Conservation (phyloP, 2,888 invertebrate species). For the Athetis lepigone region DNA sequence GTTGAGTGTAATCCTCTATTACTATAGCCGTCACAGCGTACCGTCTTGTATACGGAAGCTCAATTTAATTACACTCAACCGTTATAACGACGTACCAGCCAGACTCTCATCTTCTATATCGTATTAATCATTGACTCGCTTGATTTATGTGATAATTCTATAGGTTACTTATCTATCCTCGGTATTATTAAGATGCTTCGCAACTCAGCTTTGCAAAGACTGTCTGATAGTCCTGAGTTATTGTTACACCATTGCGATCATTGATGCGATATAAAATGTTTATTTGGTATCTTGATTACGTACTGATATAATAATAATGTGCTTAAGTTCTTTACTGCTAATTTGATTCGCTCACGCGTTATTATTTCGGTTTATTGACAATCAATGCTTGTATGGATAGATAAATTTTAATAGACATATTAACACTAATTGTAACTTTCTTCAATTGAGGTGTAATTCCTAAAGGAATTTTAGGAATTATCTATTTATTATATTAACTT, state of each 20-base stretch:
- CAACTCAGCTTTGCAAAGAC: conserved; percentile 52
- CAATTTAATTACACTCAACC: conserved; percentile 87
- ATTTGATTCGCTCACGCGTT: conserved; percentile 20
- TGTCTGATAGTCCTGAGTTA: conserved; percentile 40
- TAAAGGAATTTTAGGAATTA: no score
- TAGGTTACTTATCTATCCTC: conserved; percentile 75
- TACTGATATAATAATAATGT: conserved; percentile 6
- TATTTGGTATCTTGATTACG: conserved; percentile 40
- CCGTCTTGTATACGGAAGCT: conserved; percentile 81
- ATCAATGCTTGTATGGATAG: background rate
- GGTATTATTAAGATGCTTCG: conserved; percentile 79
- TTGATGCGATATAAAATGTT: conserved; percentile 25
- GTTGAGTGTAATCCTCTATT: conserved; percentile 59
- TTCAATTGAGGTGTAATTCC: no score
- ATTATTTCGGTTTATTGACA: conserved; percentile 21
- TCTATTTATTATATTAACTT: no score
- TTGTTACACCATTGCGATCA: conserved; percentile 28
- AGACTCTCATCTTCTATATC: conserved; percentile 76
- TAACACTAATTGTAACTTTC: background rate
- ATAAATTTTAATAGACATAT: conserved; percentile 22
- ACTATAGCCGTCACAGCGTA: conserved; percentile 62
- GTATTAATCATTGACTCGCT: conserved; percentile 85
- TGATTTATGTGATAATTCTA: conserved; percentile 89
- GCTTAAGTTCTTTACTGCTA: conserved; percentile 32
- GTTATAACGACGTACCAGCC: conserved; percentile 83